Evolutionary conservation across 2,888 invertebrate species (phyloP).

Genomic region (Aelia acuminata): DNA sequence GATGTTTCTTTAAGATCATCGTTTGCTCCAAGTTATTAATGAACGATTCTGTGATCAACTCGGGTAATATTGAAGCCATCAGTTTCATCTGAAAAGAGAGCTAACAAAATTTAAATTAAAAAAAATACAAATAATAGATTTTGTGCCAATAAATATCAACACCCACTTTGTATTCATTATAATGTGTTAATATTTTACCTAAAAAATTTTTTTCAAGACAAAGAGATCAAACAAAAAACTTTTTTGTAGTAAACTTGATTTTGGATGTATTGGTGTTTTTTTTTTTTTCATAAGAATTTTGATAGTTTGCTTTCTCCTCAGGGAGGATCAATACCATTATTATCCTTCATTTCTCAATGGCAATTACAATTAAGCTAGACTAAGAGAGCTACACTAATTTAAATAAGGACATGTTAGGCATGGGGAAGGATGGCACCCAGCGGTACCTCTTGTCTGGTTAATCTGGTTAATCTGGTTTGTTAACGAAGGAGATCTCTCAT

Average conservation of each 20-base stretch:
- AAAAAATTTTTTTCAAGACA: neutral
- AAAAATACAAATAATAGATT: neutral
- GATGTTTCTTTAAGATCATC: neutral
- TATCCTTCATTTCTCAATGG: too few species aligned
- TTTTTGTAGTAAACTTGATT: neutral
- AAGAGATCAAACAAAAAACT: neutral
- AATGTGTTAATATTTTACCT: neutral
- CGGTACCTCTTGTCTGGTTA: too few species aligned
- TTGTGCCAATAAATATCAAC: neutral
- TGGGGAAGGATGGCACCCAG: too few species aligned
- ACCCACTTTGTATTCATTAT: neutral
- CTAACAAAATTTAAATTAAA: neutral
- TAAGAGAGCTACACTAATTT: too few species aligned
- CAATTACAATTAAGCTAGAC: too few species aligned
- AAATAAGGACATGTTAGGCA: too few species aligned
- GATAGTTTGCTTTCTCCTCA: too few species aligned
- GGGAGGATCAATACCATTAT: too few species aligned
- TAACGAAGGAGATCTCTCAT: too few species aligned
- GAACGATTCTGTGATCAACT: neutral
- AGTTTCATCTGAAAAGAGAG: conserved; percentile 5
- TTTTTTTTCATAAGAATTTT: too few species aligned
- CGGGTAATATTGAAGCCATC: neutral
- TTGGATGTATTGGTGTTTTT: neutral
- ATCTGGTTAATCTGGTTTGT: too few species aligned
- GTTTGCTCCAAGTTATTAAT: conserved; percentile 11